phyloP scores from a whole-genome alignment of 2,113 vertebrate species.

The Hydropotes inermis region DNA sequence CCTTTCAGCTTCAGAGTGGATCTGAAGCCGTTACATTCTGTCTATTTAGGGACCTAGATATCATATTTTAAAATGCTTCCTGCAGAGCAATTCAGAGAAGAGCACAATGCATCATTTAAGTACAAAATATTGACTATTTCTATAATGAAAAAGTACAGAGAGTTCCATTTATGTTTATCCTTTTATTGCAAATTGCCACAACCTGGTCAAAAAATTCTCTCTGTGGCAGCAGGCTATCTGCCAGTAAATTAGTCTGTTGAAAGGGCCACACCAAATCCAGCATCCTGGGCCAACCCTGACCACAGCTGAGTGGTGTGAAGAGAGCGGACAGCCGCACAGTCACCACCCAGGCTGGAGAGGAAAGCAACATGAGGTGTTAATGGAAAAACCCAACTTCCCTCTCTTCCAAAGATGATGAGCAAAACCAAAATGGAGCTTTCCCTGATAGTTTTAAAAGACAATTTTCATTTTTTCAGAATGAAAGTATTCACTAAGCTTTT shows the following conservation, averaged over 20 bases:
- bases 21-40: not conserved
- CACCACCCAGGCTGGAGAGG: conserved; percentile 30
- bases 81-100: conserved; percentile 39
- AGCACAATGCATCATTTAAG: conserved; percentile 28
- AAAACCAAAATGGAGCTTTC: conserved; percentile 16
- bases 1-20: not conserved
- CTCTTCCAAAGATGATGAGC: conserved; percentile 2
- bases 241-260: conserved; percentile 62
- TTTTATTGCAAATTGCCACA: conserved; percentile 64
- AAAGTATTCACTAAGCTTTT: not conserved
- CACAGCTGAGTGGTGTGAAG: conserved; percentile 49
- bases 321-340: not conserved
- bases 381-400: conserved; percentile 55
- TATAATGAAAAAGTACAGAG: conserved; percentile 63
- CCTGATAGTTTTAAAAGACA: not conserved
- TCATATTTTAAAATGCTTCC: conserved; percentile 40
- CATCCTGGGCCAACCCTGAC: conserved; percentile 41
- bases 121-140: conserved; percentile 61
- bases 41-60: conserved; percentile 18
- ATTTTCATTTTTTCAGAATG: not conserved
- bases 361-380: conserved; percentile 11
- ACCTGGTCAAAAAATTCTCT: conserved; percentile 55
- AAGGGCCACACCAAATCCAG: conserved; percentile 60
- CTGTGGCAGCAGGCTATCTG: conserved; percentile 47
- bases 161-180: conserved; percentile 66